phyloP scores from a whole-genome alignment of 1,140 invertebrate genomes.

The Reticulitermes speratus region DNA sequence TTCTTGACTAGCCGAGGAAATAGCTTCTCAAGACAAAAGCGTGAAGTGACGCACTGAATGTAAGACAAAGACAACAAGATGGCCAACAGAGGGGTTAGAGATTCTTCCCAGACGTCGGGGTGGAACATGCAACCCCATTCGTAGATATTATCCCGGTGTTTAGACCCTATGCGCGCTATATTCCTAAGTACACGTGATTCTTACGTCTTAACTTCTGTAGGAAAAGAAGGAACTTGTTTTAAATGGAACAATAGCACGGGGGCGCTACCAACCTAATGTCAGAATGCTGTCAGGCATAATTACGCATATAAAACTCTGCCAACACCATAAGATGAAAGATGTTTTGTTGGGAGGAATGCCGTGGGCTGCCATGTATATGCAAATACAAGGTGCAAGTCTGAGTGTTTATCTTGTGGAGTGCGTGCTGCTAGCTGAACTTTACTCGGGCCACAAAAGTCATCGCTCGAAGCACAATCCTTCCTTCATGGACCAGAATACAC shows the following conservation, averaged over 20 bases:
- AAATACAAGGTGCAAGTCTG: neutral
- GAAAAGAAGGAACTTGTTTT: neutral
- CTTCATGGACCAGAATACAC: neutral
- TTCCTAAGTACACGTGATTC: neutral
- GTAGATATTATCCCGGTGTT: too few relatives aligned
- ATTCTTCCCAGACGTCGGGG: too few relatives aligned
- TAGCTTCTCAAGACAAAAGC: too few relatives aligned
- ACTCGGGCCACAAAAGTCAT: neutral
- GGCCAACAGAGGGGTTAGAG: too few relatives aligned
- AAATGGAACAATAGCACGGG: neutral
- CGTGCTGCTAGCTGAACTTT: neutral
- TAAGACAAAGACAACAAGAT: too few relatives aligned
- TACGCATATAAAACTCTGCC: neutral
- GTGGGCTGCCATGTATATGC: slow-evolving; percentile 8
- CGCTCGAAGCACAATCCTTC: neutral
- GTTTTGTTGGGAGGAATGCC: neutral
- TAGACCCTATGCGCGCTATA: too few relatives aligned
- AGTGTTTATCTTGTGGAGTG: neutral
- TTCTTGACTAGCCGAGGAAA: too few relatives aligned
- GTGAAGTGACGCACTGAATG: too few relatives aligned
- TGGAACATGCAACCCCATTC: too few relatives aligned
- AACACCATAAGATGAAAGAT: neutral
- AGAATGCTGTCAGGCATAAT: neutral
- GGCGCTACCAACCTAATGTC: neutral
- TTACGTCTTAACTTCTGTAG: neutral